Percentiles rank a stretch among this genome's conserved stretches.
Evolutionary conservation across 2,888 invertebrate genomes (phyloP).

Genomic region (Machimus rusticus): DNA sequence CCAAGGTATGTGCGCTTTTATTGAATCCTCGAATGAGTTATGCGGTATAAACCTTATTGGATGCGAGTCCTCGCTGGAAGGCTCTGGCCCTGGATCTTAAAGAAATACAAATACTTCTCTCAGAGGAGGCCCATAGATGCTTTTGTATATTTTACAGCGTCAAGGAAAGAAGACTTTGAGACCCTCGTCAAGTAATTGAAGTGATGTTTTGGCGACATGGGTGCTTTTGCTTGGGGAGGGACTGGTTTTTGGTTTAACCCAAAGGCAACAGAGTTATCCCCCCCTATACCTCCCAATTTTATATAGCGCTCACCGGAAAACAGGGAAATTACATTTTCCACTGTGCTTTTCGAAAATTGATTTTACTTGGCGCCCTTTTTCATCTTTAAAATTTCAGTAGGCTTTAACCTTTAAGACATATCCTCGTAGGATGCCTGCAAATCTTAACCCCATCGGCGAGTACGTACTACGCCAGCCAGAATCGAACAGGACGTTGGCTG

Average conservation of each 20-base stretch:
- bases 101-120: neutral
- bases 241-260: neutral
- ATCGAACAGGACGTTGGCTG: neutral
- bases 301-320: neutral
- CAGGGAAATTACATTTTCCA: neutral
- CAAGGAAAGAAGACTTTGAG: neutral
- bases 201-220: neutral
- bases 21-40: neutral
- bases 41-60: neutral
- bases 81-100: neutral
- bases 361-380: neutral
- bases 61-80: neutral
- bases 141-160: neutral
- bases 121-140: neutral
- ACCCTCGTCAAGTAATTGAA: neutral
- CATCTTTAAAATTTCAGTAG: neutral
- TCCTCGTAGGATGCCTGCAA: neutral
- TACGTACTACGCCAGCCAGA: neutral
- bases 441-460: neutral
- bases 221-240: neutral
- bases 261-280: neutral
- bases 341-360: neutral
- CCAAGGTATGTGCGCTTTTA: neutral
- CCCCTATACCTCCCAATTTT: neutral
- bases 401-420: neutral